phyloP scores from a whole-genome alignment of 92 coral and sea anemone genomes.

The Zoanthus gigantus region DNA sequence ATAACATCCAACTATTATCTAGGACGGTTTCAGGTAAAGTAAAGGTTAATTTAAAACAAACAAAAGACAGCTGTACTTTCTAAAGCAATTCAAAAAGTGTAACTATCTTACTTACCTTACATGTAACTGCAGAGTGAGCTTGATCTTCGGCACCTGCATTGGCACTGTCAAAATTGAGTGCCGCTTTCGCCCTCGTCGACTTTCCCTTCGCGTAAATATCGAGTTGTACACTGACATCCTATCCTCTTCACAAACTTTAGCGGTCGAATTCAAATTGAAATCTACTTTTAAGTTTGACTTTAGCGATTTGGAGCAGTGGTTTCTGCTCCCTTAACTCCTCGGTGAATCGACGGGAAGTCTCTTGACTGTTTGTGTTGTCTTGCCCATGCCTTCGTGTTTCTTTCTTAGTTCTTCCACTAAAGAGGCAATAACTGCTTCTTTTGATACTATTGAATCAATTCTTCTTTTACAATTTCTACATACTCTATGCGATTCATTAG shows the following conservation, averaged over 20 bases:
- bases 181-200: not conserved
- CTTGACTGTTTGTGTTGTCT: not conserved
- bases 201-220: not conserved
- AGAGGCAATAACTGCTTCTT: not conserved
- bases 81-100: not conserved
- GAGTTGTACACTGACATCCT: not conserved
- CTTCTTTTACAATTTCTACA: not conserved
- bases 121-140: not conserved
- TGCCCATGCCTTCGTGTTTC: not conserved
- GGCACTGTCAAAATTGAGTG: not conserved
- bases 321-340: not conserved
- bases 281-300: not conserved
- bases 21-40: too few species aligned
- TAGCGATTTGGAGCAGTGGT: not conserved
- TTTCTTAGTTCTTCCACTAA: not conserved
- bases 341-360: not conserved
- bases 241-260: not conserved
- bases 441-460: not conserved
- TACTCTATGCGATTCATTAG: not conserved
- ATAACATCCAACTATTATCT: too few species aligned
- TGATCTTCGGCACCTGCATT: not conserved
- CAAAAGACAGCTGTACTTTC: too few species aligned
- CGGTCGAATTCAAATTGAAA: not conserved
- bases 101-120: not conserved
- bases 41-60: too few species aligned